A percentile compares a stretch with the other conserved stretches of the same genome.
These are phyloP conservation scores for Zaprionus davidi DNA, from an alignment of 1,140 invertebrate species.

Conservation along the genomic window DNA sequence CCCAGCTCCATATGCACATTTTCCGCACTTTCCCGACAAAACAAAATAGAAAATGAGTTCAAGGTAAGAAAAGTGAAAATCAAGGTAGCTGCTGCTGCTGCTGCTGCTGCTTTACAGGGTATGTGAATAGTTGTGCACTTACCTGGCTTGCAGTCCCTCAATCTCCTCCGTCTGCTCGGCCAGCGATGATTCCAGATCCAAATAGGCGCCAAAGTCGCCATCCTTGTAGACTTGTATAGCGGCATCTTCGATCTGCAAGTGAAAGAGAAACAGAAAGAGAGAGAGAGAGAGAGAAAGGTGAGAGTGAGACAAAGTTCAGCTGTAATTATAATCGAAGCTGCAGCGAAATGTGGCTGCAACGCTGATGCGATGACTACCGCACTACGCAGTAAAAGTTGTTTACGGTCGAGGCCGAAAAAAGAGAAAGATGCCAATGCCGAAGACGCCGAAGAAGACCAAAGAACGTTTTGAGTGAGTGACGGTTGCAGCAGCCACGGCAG, in stretches of 20 bases:
- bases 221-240: constrained; percentile 98
- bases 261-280: constrained; percentile 22
- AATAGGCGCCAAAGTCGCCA: constrained; percentile 97
- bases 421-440: constrained; percentile 46
- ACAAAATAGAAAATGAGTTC: constrained; percentile 56
- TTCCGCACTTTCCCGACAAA: constrained; percentile 43
- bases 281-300: constrained; percentile 15
- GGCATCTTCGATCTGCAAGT: constrained; percentile 96
- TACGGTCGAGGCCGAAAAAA: constrained; percentile 60
- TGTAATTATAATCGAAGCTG: constrained; percentile 75
- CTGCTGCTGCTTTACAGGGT: neutral
- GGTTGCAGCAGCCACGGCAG: constrained; percentile 25
- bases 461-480: constrained; percentile 64
- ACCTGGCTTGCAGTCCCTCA: constrained; percentile 97
- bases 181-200: constrained; percentile 97
- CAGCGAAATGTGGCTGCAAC: constrained; percentile 63
- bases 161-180: constrained; percentile 98
- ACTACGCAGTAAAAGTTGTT: constrained; percentile 82
- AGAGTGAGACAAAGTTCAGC: constrained; percentile 36
- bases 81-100: neutral
- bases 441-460: too few species aligned
- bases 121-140: constrained; percentile 83
- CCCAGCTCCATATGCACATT: constrained; percentile 49
- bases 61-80: constrained; percentile 51
- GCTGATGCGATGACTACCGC: constrained; percentile 53